Evolutionary conservation across 1,140 invertebrate genomes (phyloP), one percentile per base, ranked within the genome.

Genomic region (Sycobia sp.): DNA sequence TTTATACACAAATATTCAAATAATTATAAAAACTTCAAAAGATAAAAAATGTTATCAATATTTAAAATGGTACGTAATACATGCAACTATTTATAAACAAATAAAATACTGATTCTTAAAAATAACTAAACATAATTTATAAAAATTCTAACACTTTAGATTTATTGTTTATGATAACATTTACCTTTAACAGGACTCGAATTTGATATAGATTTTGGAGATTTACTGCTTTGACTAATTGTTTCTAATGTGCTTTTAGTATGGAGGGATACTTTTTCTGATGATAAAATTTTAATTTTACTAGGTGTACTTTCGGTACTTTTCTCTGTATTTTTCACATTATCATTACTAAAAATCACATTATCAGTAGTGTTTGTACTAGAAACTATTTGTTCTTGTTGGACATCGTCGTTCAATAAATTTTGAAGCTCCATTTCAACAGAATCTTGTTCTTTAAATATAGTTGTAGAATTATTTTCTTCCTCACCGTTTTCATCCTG

Each of bases 401-500:
- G 50, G 20, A 43, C 36, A 4, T 68, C 62, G 11, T 80, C 80
- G 20, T 80, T 74, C 13, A 82, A 50, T 9, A 82, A 61, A 67
- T 63, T 79, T 47, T 82, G 78, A 16, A 81, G 56, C 50, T 82
- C 76, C 29, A 78, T 67, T 57, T 82, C 80, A 0, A 82, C 79
- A 1, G 71, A 67, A 34, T 82, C 80, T 1, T 75, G 71, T 32
- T 73, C 70, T 54, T 65, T 67, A 20, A 68, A 53, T 53, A 25
- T 20, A 0, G 41, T 43, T 22, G 71, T 58, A 25, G 39, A 36
- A 43, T 63, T 23, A 41, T 62, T 65, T 27, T 80, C 76, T n/a
- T 78, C 76, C 5, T 80, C 77, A 5, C 38, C 25, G 57, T 76
- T 76, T 41, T 81, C 79, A 32, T 79, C 80, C 2, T 70, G 72